Evolutionary conservation across 2,113 vertebrate species (phyloP).

Genomic region (Semnornis frantzii): DNA sequence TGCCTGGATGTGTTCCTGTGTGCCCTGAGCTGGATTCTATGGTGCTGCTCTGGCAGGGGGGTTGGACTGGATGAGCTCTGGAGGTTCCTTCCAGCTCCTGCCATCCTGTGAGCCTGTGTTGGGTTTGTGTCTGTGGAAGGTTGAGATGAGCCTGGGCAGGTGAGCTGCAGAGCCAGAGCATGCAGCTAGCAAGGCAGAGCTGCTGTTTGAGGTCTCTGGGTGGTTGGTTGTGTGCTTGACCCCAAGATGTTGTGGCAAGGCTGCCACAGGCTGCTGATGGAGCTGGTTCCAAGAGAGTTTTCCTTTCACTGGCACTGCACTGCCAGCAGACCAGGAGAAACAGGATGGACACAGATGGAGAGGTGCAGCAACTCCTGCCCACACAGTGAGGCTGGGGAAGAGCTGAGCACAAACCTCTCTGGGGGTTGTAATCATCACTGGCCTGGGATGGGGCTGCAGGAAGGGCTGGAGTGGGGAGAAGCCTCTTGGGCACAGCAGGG

Average conservation of each 20-base stretch:
- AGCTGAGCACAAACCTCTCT: background rate
- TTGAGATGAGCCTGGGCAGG: background rate
- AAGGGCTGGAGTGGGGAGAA: background rate
- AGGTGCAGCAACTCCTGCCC: background rate
- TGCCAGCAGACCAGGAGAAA: background rate
- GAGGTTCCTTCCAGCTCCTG: no score
- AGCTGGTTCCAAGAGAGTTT: background rate
- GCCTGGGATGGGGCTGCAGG: rapidly evolving
- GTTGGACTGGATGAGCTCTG: no score
- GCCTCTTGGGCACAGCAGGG: background rate
- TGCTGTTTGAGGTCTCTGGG: no score
- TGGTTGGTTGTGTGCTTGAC: background rate
- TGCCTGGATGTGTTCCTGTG: no score
- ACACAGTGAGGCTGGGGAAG: background rate
- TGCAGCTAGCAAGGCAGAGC: background rate
- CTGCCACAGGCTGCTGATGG: background rate
- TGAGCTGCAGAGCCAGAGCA: background rate
- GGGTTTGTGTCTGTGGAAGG: background rate
- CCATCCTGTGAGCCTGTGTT: no score
- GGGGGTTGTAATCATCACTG: rapidly evolving
- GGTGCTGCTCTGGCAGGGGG: no score
- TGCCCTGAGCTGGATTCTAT: no score
- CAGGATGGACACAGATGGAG: background rate
- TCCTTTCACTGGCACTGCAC: rapidly evolving
- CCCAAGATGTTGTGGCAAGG: background rate